Evolutionary conservation across 2,113 vertebrate genomes (phyloP).

Genomic region (Silurus meridionalis): DNA sequence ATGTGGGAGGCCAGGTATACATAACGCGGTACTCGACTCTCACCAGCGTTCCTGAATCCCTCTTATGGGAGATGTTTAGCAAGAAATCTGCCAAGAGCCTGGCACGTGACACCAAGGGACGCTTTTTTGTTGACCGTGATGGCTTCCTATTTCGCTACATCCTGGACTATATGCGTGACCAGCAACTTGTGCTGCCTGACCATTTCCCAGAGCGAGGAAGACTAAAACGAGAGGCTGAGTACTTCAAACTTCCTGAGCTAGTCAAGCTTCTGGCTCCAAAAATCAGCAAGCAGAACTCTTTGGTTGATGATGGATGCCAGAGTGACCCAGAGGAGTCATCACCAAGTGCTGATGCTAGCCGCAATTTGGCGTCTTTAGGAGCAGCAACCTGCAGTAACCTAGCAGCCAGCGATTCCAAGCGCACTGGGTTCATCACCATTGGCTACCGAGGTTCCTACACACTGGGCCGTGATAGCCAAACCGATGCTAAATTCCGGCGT

Average conservation of each 20-base stretch:
- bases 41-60: slow-evolving; percentile 84
- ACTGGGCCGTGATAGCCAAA: slow-evolving; percentile 87
- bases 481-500: slow-evolving; percentile 89
- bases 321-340: slow-evolving; percentile 87
- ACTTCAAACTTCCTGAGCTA: slow-evolving; percentile 86
- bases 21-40: slow-evolving; percentile 90
- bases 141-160: slow-evolving; percentile 94
- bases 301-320: slow-evolving; percentile 83
- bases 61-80: slow-evolving; percentile 90
- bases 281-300: slow-evolving; percentile 85
- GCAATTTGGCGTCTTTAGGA: slow-evolving; percentile 67
- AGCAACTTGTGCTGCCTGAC: slow-evolving; percentile 87
- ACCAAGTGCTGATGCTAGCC: slow-evolving; percentile 67
- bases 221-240: slow-evolving; percentile 89
- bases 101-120: slow-evolving; percentile 88
- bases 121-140: slow-evolving; percentile 90
- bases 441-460: slow-evolving; percentile 92
- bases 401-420: slow-evolving; percentile 67
- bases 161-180: slow-evolving; percentile 92
- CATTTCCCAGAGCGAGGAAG: slow-evolving; percentile 89
- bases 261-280: slow-evolving; percentile 83
- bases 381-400: slow-evolving; percentile 58
- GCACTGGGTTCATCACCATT: slow-evolving; percentile 89
- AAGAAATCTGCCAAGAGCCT: slow-evolving; percentile 77
- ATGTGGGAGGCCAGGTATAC: slow-evolving; percentile 93